phyloP scores from a whole-genome alignment of 2,113 vertebrate species.

The Notarius lentiginosus region DNA sequence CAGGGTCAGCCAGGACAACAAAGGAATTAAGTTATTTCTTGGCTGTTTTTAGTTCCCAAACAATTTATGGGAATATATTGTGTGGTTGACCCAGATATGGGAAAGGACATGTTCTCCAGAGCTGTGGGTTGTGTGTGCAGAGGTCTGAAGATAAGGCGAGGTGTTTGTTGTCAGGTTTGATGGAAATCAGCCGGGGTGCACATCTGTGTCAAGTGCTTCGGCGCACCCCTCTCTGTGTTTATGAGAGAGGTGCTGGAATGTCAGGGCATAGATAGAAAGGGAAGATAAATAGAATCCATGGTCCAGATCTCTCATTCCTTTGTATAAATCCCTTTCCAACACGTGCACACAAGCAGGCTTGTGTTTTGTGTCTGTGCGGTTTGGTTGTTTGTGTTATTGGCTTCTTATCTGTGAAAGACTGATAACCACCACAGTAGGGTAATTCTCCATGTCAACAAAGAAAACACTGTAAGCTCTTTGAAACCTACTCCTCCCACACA shows the following conservation, averaged over 20 bases:
- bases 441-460: conserved; percentile 26
- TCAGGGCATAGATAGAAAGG: conserved; percentile 40
- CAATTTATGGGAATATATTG: neutral
- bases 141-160: conserved; percentile 60
- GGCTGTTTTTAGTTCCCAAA: neutral
- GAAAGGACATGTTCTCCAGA: conserved; percentile 43
- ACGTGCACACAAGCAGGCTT: neutral
- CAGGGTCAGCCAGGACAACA: conserved; percentile 38
- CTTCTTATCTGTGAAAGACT: conserved; percentile 30
- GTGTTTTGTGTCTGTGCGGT: neutral
- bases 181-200: conserved; percentile 64
- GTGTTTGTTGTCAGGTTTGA: conserved; percentile 61
- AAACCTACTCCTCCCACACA: conserved; percentile 5
- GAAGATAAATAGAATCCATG: conserved; percentile 32
- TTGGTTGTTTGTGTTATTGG: conserved; percentile 38
- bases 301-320: conserved; percentile 47
- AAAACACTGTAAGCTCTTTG: conserved; percentile 10
- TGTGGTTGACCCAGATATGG: conserved; percentile 36
- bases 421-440: conserved; percentile 23
- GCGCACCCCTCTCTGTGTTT: conserved; percentile 62
- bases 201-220: conserved; percentile 67
- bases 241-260: conserved; percentile 57
- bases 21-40: conserved; percentile 5
- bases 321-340: conserved; percentile 54
- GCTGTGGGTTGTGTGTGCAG: conserved; percentile 62